Evolutionary conservation across 2,888 invertebrate species (phyloP), one percentile per base, ranked within the genome.

Genomic region (Polyommatus icarus): DNA sequence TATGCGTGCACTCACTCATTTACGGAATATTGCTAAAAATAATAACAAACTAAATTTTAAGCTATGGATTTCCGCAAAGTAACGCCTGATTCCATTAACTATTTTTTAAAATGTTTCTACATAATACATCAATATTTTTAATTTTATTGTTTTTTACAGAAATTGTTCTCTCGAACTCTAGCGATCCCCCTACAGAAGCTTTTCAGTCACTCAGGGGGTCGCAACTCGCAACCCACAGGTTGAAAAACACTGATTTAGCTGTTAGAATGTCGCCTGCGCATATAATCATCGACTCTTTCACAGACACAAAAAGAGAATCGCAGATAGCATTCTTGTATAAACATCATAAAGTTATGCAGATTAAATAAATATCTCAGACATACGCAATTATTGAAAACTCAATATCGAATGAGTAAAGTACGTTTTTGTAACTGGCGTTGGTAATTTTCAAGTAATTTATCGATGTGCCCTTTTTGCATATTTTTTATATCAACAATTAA

Each of bases 291-390:
- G 73, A 75, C 29, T 50, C 32, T 50, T 50, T 50, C 75, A 73
- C 40, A 75, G 75, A 46, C 40, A 75, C 75, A 75, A 75, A 75
- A 75, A 54, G 54, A 50, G 75, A 75, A 75, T 75, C 50, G 54
- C 54, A 75, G 29, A 32, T 75, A 75, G 75, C 75, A 75, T 75
- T 75, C 75, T 75, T 29, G 54, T 75, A 4, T 77, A 71, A 77
- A 75, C 72, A 46, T 67, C 78, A 67, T 50, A 76, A 76, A 76
- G 10, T 61, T 76, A 76, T 61, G 59, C 32, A 76, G 40, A 29
- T 54, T 24, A 20, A 3, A 32, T 15, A 54, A 50, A 50, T 50
- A 75, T 73, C 24, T 73, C 73, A 20, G 46, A 20, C 18, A 7
- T n/a, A 24, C 15, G 54, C 54, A 29, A 75, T 75, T 54, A 75